Evolutionary conservation across 2,113 vertebrate genomes (phyloP), one percentile per base, ranked within the genome.

Genomic region (Corynorhinus townsendii): DNA sequence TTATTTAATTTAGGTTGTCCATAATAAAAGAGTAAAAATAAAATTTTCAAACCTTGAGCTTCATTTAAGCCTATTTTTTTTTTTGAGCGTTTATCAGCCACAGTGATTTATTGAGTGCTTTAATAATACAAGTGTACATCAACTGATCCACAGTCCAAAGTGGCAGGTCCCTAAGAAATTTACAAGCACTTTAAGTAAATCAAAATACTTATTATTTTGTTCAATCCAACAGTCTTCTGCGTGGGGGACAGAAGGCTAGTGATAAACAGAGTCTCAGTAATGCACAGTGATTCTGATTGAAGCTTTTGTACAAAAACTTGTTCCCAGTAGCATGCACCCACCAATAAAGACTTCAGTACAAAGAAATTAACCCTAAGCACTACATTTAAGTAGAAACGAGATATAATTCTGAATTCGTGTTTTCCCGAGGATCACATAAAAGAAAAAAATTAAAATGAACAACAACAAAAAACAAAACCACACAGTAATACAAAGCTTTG

Each of bases 81-180:
- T n/a, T n/a, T n/a, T n/a, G 85, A 91, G 98, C 94, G 96, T 97
- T 97, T 96, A 98, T 99, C 99, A 98, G 99, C 99, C 99, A 99
- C 99, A 99, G 99, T 99, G 99, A 99, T 99, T 99, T 99, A 99
- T 99, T 99, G 99, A 99, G 99, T 99, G 99, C 98, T 99, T 99
- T 99, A 98, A 99, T 99, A 99, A 99, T 99, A 99, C 99, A 99
- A 99, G 99, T 99, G 99, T 99, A 99, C 99, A 99, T 99, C 99
- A 99, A 99, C 99, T 99, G 99, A 99, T 99, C 99, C 99, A 99
- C 98, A 99, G 98, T 99, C 99, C 99, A 98, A 98, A 98, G 99
- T 99, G 99, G 99, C 98, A 99, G 98, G 98, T 99, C 99, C 99
- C 99, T 99, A 99, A 99, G 98, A 99, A 99, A 99, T 99, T 99